Evolutionary conservation across 2,888 invertebrate species (phyloP).

Genomic region (Quadroppia sp.): DNA sequence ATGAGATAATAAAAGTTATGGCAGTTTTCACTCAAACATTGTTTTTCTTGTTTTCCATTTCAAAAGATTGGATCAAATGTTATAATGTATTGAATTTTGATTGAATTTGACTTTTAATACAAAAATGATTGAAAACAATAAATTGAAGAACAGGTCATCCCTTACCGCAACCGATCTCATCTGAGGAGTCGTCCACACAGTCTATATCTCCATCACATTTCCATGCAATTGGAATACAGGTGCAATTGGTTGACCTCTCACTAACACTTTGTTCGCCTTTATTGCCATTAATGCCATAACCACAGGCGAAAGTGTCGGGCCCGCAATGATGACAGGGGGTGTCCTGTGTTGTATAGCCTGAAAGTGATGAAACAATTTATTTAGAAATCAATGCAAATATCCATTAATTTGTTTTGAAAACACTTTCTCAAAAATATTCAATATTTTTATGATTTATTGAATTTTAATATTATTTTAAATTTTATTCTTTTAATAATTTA

Average conservation of each 20-base stretch:
- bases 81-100: background rate
- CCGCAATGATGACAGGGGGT: conserved; percentile 37
- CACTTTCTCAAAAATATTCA: too few species aligned
- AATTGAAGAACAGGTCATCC: background rate
- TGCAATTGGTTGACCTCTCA: conserved; percentile 30
- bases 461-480: background rate
- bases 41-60: too few species aligned
- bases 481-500: background rate
- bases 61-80: too few species aligned
- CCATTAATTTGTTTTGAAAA: too few species aligned
- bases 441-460: background rate
- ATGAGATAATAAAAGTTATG: background rate
- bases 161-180: conserved; percentile 67
- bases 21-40: background rate
- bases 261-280: background rate
- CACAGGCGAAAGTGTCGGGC: conserved; percentile 40
- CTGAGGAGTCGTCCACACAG: conserved; percentile 66
- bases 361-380: background rate
- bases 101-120: background rate
- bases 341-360: conserved; percentile 24
- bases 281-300: conserved; percentile 4
- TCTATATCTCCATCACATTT: conserved; percentile 77
- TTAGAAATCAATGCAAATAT: background rate
- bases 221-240: conserved; percentile 61
- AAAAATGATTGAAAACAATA: background rate